Evolutionary conservation across 2,797 vertebrate species (phyloP).

Genomic region (Cirrhinus mrigala): DNA sequence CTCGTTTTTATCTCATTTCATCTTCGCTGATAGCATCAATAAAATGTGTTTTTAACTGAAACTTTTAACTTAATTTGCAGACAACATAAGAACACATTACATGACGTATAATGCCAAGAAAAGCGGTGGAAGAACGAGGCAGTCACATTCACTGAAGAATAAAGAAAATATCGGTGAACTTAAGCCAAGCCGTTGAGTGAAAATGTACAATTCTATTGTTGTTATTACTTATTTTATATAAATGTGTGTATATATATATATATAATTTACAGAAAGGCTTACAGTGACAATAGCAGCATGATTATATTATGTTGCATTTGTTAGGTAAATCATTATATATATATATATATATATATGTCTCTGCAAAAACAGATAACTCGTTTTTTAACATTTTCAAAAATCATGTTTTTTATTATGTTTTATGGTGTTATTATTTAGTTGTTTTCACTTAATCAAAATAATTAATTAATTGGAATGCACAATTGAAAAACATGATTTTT

Average conservation of each 20-base stretch:
- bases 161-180: not conserved
- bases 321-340: not conserved
- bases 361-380: too few relatives aligned
- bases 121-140: not conserved
- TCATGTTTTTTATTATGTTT: too few relatives aligned
- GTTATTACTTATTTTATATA: not conserved
- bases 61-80: slow-evolving; percentile 8
- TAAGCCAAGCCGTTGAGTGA: not conserved
- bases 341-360: too few relatives aligned
- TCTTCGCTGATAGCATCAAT: not conserved
- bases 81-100: not conserved
- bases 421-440: too few relatives aligned
- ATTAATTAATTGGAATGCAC: too few relatives aligned
- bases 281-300: not conserved
- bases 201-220: not conserved
- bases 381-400: too few relatives aligned
- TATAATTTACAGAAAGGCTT: not conserved
- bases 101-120: not conserved
- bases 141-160: not conserved
- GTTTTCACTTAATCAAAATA: too few relatives aligned
- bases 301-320: not conserved
- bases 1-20: not conserved
- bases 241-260: too few relatives aligned
- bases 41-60: not conserved
- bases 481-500: too few relatives aligned